phyloP scores from a whole-genome alignment of 2,888 invertebrate genomes.

The Hyppa rectilinea region DNA sequence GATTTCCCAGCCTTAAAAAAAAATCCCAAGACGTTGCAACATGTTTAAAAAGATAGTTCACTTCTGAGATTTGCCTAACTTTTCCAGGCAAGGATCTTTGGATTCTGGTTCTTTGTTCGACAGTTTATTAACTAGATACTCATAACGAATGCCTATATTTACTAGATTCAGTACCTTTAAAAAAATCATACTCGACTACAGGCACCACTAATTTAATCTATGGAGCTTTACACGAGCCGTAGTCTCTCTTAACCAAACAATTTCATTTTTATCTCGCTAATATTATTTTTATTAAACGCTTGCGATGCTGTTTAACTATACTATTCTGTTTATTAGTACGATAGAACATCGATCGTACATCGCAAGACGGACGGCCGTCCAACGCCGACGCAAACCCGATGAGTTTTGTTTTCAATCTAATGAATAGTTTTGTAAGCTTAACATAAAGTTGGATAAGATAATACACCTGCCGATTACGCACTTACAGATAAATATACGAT shows the following conservation, averaged over 20 bases:
- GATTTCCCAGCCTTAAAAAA: no score
- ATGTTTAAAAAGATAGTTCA: background rate
- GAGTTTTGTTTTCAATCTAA: conserved; percentile 52
- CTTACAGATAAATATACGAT: conserved; percentile 37
- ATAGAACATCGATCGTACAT: conserved; percentile 40
- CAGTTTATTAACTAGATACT: background rate
- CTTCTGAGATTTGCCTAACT: background rate
- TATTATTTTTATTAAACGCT: conserved; percentile 50
- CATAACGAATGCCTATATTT: background rate
- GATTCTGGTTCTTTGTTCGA: background rate
- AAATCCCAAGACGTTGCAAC: background rate
- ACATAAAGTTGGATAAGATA: conserved; percentile 58
- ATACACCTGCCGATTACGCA: conserved; percentile 58
- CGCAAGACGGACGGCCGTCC: conserved; percentile 43
- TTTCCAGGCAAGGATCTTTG: background rate
- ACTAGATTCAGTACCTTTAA: background rate
- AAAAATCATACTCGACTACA: background rate
- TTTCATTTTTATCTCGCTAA: conserved; percentile 8
- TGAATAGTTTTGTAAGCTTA: conserved; percentile 59
- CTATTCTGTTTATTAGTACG: conserved; percentile 49
- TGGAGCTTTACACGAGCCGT: background rate
- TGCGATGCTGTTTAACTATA: conserved; percentile 17
- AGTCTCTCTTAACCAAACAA: background rate
- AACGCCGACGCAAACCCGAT: conserved; percentile 41
- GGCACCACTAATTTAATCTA: background rate